These are phyloP conservation scores for Cotesia vestalis DNA, from an alignment of 1,140 invertebrate species.

Conservation along the genomic window DNA sequence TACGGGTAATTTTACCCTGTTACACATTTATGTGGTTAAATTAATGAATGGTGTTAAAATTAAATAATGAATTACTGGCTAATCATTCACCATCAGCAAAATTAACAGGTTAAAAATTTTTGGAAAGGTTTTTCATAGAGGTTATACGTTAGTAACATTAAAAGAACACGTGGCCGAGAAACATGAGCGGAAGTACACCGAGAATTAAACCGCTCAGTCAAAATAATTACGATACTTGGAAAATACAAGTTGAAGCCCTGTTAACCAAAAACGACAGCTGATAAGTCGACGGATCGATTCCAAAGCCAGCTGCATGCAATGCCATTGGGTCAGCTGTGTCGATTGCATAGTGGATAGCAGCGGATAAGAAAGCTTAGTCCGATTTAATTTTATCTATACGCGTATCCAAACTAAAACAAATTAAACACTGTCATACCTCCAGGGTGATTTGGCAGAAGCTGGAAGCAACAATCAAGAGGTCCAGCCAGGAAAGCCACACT, in stretches of 20 bases:
- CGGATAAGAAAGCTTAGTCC: background rate
- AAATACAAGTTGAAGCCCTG: background rate
- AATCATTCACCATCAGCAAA: too few species aligned
- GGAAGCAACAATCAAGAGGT: slow-evolving; percentile 11
- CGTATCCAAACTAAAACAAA: background rate
- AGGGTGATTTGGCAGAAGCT: slow-evolving; percentile 12
- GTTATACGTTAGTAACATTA: background rate
- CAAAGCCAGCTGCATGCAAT: background rate
- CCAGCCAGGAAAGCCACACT: slow-evolving; percentile 23
- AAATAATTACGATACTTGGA: slow-evolving; percentile 9
- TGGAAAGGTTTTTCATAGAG: background rate
- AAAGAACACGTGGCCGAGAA: background rate
- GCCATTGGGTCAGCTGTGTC: background rate
- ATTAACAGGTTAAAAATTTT: too few species aligned
- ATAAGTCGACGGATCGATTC: too few species aligned
- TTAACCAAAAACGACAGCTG: background rate
- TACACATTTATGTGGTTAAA: too few species aligned
- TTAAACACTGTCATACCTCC: background rate
- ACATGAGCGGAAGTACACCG: background rate
- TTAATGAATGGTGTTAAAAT: too few species aligned
- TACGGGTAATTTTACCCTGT: too few species aligned
- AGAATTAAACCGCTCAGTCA: background rate
- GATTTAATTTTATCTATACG: background rate
- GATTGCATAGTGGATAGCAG: background rate
- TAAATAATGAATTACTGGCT: too few species aligned